Evolutionary conservation across 2,888 invertebrate species (phyloP), one percentile per base, ranked within the genome.

Genomic region (Hypsopygia costalis): DNA sequence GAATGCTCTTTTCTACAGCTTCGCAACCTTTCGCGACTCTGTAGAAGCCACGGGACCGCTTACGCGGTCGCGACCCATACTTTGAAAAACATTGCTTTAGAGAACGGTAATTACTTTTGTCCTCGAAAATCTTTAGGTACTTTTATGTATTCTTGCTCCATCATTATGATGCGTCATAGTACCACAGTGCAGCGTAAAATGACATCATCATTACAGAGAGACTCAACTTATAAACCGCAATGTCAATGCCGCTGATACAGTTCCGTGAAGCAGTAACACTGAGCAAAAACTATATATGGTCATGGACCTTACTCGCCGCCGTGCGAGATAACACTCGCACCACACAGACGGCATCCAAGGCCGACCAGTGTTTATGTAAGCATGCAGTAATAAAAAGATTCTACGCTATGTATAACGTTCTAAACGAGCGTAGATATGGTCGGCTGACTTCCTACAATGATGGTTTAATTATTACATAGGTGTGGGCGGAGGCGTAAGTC

Each of bases 211-310:
- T 11, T 22, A 25, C 25, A 40, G 36, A 52, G 48, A 51, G 34
- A 43, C 44, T 46, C 28, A 41, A 28, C 40, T 21, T 32, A 47
- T 46, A n/a, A 35, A 52, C 51, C 55, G 55, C 64, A 66, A 64
- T 60, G 64, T 62, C 73, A 74, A 61, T 66, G 69, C 59, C 66
- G 64, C 38, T 50, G 55, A 59, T 57, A 53, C 52, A 44, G 49
- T 61, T 67, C 55, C 53, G 44, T 48, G 55, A 64, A 62, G 48
- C 55, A 55, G 53, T 53, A 51, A 55, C 58, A 49, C 55, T 50
- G 49, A 46, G 56, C 69, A 62, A 65, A 66, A 63, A 54, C 69
- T 67, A 54, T 73, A 66, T 66, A 72, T 72, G 80, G 79, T 65
- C 69, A 57, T 62, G 57, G 61, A 79, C 72, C 76, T 75, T 61